Base-by-base conservation (phyloP, 2,797 vertebrate genomes). In the Siniperca undulata region DNA sequence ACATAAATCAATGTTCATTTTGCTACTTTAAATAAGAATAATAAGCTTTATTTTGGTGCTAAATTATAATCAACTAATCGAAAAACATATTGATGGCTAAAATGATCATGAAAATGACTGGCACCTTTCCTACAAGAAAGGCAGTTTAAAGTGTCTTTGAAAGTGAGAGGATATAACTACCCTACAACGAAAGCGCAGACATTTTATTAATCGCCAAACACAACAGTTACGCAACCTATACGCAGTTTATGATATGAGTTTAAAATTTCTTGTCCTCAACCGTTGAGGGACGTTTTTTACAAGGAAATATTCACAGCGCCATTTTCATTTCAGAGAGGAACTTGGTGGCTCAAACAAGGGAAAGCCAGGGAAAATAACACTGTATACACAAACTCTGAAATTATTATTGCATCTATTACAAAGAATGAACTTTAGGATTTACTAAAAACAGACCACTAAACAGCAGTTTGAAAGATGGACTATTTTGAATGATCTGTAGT, bases 401-500 rank as follows among this genome's bases (percentile, higher is more conserved):
- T 12, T 36, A 67, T 69, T 53, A 34, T 50, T 36, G 40, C 14
- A 44, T 70, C 50, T 61, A 19, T 81, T 56, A 62, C 8, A 66
- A 58, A 52, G 13, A 53, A 58, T 65, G n/a, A 44, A 68, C 20
- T 64, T 60, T 0, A 46, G 44, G 3, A 67, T 80, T 61, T 59
- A n/a, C 5, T n/a, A 14, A 48, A 79, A 2, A 16, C 8, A 69
- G 16, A 67, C 44, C 85, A 65, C 46, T 53, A 56, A 67, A 62
- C 1, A 80, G 59, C 62, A 13, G 14, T 77, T 70, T 30, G 46
- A 85, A 72, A 40, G 66, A 61, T 36, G 27, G 69, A 74, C 72
- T 68, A 55, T 69, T 88, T 67, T 76, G 64, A 84, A 82, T 72
- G 56, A 92, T 74, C 50, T 83, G 34, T 68, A 48, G 38, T 50